Evolutionary conservation across 2,888 invertebrate genomes (phyloP).

Genomic region (Drosophila mercatorum): DNA sequence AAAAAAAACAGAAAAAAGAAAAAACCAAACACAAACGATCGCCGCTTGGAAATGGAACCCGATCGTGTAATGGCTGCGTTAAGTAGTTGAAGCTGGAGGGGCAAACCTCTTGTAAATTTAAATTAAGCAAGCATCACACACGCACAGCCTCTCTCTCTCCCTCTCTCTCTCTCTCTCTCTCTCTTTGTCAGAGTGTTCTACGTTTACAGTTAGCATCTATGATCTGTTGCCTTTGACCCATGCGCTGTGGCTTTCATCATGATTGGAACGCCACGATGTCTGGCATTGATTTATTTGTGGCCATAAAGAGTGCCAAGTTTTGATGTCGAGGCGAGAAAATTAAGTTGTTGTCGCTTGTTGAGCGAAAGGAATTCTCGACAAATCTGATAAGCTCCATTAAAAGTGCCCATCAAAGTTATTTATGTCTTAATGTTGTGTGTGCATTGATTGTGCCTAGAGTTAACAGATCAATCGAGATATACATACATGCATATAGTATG

Average conservation of each 20-base stretch:
- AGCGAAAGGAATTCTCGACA: conserved; percentile 22
- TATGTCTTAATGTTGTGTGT: conserved; percentile 53
- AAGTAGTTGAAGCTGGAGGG: conserved; percentile 74
- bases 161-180: conserved; percentile 19
- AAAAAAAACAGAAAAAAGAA: not conserved
- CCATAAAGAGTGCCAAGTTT: conserved; percentile 65
- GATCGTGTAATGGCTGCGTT: conserved; percentile 80
- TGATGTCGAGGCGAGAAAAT: conserved; percentile 73
- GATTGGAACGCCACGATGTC: conserved; percentile 56
- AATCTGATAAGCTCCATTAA: conserved; percentile 68
- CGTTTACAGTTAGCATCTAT: conserved; percentile 64
- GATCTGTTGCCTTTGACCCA: conserved; percentile 75
- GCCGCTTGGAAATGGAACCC: conserved; percentile 58
- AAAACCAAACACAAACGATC: conserved; percentile 49
- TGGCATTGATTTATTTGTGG: conserved; percentile 68
- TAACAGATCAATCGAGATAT: conserved; percentile 59
- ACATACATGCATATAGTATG: conserved; percentile 12
- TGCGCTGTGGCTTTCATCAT: conserved; percentile 59
- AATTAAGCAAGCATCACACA: conserved; percentile 66
- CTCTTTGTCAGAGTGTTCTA: conserved; percentile 8
- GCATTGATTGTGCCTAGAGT: conserved; percentile 52
- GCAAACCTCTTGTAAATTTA: conserved; percentile 74
- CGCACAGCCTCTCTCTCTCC: conserved; percentile 15
- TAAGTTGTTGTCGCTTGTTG: conserved; percentile 66
- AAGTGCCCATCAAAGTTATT: conserved; percentile 70